Conservation (phyloP, 2,113 vertebrate genomes). For the Falcunculus frontatus region DNA sequence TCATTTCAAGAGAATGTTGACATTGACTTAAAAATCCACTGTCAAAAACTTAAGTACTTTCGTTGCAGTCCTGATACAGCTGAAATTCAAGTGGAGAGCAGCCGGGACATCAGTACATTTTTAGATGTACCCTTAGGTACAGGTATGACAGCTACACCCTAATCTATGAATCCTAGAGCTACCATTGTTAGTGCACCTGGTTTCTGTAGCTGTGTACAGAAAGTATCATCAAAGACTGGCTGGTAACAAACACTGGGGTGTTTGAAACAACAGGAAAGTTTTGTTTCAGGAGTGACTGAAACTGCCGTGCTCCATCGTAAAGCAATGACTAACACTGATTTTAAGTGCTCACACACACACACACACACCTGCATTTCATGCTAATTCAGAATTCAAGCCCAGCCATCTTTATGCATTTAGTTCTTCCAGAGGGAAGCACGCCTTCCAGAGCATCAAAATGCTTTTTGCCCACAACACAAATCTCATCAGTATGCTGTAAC, state of each 20-base stretch:
- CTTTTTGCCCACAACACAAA: slow-evolving; percentile 42
- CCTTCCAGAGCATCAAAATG: slow-evolving; percentile 19
- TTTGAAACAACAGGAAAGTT: background rate
- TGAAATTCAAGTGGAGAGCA: slow-evolving; percentile 34
- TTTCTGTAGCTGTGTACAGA: background rate
- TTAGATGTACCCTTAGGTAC: background rate
- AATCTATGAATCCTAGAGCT: slow-evolving; percentile 5
- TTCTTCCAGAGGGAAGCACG: background rate
- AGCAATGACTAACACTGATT: background rate
- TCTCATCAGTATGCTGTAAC: slow-evolving; percentile 62
- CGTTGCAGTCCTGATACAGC: background rate
- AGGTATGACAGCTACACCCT: slow-evolving; percentile 22
- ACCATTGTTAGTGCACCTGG: background rate
- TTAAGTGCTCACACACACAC: background rate
- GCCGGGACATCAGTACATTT: slow-evolving; percentile 44
- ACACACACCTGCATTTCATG: background rate
- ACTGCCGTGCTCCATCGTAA: background rate
- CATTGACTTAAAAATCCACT: background rate
- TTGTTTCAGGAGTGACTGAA: background rate
- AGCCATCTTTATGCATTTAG: background rate
- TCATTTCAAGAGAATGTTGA: background rate
- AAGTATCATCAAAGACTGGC: background rate
- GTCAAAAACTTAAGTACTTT: background rate
- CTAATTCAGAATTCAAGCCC: background rate
- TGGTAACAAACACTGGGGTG: background rate